Conservation (phyloP, 2,797 vertebrate species). For the Neosilurus hyrtlii region DNA sequence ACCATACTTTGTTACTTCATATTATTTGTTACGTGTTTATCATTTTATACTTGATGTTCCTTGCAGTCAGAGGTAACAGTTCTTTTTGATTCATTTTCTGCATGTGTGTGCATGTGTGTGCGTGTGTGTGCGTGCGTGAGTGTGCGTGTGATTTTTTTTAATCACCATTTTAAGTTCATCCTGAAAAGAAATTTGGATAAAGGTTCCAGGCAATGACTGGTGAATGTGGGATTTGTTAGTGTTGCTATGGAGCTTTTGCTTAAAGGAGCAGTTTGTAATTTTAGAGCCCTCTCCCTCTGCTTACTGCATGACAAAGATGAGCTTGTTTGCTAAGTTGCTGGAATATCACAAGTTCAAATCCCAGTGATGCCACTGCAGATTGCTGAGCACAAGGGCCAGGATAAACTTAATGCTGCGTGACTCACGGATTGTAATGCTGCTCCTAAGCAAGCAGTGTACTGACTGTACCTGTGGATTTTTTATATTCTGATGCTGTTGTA, state of each 20-base stretch:
- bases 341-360: background rate
- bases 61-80: slow-evolving; percentile 9
- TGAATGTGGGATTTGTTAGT: slow-evolving; percentile 30
- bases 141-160: slow-evolving; percentile 30
- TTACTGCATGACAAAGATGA: background rate
- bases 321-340: background rate
- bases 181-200: slow-evolving; percentile 47
- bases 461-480: no score
- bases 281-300: background rate
- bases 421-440: no score
- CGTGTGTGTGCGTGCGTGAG: no score
- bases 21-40: slow-evolving; percentile 10
- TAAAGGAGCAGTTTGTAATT: background rate
- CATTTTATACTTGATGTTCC: slow-evolving; percentile 48
- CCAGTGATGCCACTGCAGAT: background rate
- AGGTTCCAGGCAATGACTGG: background rate
- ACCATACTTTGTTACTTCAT: background rate
- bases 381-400: no score
- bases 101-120: no score
- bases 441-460: no score
- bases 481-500: no score
- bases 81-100: slow-evolving; percentile 53
- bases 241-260: background rate
- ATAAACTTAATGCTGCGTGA: no score
- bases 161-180: slow-evolving; percentile 46